Base-by-base conservation (phyloP, 2,797 vertebrate genomes). In the Pachyuromys duprasi region DNA sequence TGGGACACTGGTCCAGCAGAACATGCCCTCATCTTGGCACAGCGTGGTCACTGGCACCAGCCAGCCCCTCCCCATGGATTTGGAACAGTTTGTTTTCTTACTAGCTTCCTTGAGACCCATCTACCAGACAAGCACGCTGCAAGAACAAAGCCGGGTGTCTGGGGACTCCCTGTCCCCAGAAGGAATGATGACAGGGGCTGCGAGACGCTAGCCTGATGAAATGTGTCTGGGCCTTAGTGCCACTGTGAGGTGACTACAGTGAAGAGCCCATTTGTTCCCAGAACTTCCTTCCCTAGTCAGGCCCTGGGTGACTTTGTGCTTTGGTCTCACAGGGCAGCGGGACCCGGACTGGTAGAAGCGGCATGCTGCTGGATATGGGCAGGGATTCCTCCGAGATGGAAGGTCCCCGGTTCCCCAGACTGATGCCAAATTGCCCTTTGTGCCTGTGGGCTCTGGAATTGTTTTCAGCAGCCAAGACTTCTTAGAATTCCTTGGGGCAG, bases 101-200 rank as follows among this genome's bases (percentile, higher is more conserved):
- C 39, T 18, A 20, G 26, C 33, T 42, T 88, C 36, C 39, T 70
- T 17, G 8, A 57, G 39, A 7, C 2, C 7, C 9, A 22, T 42
- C 26, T 5, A 2, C 1, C 0, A 20, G 33, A 4, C 0, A 0
- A 39, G 17, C 24, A 26, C 0, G 31, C 18, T 1, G 14, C 15
- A 5, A 6, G 55, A 78, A 45, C 79, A 33, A 55, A 67, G 74
- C 39, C 3, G 0, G 28, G 17, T 8, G 75, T 53, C 83, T 90
- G 22, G 67, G 90, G 67, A 82, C 93, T 60, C 5, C 0, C 42
- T 13, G 95, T 86, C 67, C 93, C 79, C 24, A 2, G 91, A 49
- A 74, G 79, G 22, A 45, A 36, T 14, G 0, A 69, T 0, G 6
- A 62, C 45, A 39, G 81, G 60, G 49, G 45, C 36, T 0, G 36